Evolutionary conservation across 2,797 vertebrate genomes (phyloP), one percentile per base, ranked within the genome.

Genomic region (Brotula barbata): DNA sequence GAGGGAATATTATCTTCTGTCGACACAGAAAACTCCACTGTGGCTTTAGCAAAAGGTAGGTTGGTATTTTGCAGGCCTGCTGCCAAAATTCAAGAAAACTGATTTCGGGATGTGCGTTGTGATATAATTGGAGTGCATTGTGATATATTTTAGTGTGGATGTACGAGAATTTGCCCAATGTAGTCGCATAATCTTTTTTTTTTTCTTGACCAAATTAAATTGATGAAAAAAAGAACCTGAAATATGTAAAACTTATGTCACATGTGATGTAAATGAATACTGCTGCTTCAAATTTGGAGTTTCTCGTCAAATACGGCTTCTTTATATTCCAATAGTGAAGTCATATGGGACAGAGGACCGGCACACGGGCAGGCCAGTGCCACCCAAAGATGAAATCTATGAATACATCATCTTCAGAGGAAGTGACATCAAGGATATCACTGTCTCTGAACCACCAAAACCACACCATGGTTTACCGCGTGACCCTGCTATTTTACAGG

Each of bases 361-460:
- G 1, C 95, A 94, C 68, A 93, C 96, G 1, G 94, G 95, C 12
- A 90, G 94, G 67, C 96, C 96, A 3, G 93, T 95, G 33, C 93
- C 94, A 5, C 94, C 95, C 0, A 92, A 97, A 74, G 95, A 97
- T 75, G 96, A 99, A 50, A 90, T 95, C 37, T 99, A 96, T 50
- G 96, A 98, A 68, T 99, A 95, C 66, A 98, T 99, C 3, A 98
- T 99, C 54, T 99, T 98, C 83, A 92, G 97, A 78, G 97, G 97
- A 39, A 96, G 97, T 70, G 97, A 98, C 69, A 99, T 99, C 78
- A 98, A 98, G 78, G 97, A 99, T 48, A 97, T 98, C 39, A 99
- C 97, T 0, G 97, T 99, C 39, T 98, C 95, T 33, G 97, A 99
- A 67, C 95, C 97, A 47, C 93, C 94, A 0, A 98, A 97, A 80